phyloP scores from a whole-genome alignment of 2,888 invertebrate species.

The Drepanosiphum platanoidis region DNA sequence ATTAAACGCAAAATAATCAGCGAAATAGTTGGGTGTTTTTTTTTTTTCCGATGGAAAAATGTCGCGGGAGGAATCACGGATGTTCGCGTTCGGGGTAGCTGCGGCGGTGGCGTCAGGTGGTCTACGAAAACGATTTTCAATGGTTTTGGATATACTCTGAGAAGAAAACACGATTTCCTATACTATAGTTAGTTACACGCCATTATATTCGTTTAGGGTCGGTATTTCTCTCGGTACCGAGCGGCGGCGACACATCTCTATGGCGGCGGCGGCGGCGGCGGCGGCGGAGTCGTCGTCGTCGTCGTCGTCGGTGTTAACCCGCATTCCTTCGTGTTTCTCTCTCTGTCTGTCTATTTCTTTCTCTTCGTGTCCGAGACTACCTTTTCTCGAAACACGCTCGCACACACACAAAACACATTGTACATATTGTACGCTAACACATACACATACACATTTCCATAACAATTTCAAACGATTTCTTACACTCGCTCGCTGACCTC shows the following conservation, averaged over 20 bases:
- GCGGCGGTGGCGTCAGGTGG: background rate
- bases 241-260: background rate
- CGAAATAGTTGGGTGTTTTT: too few relatives aligned
- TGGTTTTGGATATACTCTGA: background rate
- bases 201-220: conserved; percentile 39
- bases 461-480: conserved; percentile 42
- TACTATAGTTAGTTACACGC: background rate
- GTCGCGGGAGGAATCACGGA: background rate
- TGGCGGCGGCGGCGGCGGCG: conserved; percentile 1
- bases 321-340: conserved; percentile 44
- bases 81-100: background rate
- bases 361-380: background rate
- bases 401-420: background rate
- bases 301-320: conserved; percentile 25
- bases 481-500: conserved; percentile 8
- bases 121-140: conserved; percentile 13
- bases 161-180: background rate
- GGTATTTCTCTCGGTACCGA: conserved; percentile 32
- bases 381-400: background rate
- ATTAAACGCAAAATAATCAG: too few relatives aligned
- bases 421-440: background rate
- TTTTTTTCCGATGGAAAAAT: background rate
- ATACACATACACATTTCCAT: conserved; percentile 41
- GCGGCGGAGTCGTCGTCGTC: background rate
- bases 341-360: background rate